Evolutionary conservation across 2,888 invertebrate species (phyloP).

Genomic region (Lochmaea capreae): DNA sequence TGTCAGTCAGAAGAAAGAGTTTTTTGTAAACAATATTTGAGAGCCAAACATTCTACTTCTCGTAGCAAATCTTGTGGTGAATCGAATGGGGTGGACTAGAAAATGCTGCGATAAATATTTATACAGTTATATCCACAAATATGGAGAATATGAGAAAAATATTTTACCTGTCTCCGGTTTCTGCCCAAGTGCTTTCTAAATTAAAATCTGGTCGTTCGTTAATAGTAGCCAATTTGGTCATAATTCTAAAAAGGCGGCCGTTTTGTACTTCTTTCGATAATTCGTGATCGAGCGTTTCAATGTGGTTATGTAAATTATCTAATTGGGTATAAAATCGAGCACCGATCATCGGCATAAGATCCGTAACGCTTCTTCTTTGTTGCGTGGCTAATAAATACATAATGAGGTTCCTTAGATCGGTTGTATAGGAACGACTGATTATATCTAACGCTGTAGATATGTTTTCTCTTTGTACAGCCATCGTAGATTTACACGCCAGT

Average conservation of each 20-base stretch:
- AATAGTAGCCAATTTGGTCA: constrained; percentile 92
- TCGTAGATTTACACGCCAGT: constrained; percentile 91
- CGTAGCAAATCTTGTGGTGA: too few relatives aligned
- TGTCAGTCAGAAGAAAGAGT: too few relatives aligned
- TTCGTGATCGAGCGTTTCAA: constrained; percentile 91
- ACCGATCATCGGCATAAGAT: constrained; percentile 99
- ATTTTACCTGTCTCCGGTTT: constrained; percentile 88
- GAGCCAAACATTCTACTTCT: too few relatives aligned
- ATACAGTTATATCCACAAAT: not conserved
- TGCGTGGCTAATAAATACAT: constrained; percentile 83
- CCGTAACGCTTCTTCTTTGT: constrained; percentile 84
- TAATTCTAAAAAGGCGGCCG: constrained; percentile 89
- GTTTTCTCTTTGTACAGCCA: constrained; percentile 89
- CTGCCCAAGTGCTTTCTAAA: constrained; percentile 95
- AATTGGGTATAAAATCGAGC: constrained; percentile 96
- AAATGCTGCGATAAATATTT: too few relatives aligned
- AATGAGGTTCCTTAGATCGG: constrained; percentile 94
- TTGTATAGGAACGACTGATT: constrained; percentile 89
- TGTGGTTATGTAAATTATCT: constrained; percentile 88
- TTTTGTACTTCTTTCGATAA: constrained; percentile 95
- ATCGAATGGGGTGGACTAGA: not conserved
- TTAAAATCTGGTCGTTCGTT: constrained; percentile 96
- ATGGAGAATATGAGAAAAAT: not conserved
- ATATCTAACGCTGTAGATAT: constrained; percentile 89
- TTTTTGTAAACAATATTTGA: too few relatives aligned